phyloP scores from a whole-genome alignment of 1,140 invertebrate species.

The Melanaphis sacchari region DNA sequence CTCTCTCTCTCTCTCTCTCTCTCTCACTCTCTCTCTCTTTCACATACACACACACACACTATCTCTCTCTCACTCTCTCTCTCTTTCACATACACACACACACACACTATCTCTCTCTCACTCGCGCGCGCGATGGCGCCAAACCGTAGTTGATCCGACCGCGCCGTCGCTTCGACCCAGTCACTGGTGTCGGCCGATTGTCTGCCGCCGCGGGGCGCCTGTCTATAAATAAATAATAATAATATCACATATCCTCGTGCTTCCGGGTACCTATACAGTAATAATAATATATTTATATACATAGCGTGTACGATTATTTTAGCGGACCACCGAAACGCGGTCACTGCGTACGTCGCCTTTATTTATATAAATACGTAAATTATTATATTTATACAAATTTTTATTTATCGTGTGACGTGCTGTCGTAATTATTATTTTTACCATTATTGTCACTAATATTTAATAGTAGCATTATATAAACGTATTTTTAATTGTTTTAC shows the following conservation, averaged over 20 bases:
- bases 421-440: not conserved
- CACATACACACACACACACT: no score
- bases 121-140: not conserved
- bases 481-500: not conserved
- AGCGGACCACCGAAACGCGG: not conserved
- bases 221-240: not conserved
- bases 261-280: not conserved
- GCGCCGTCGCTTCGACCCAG: not conserved
- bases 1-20: not conserved
- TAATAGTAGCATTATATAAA: no score
- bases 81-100: no score
- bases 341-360: not conserved
- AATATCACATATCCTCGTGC: not conserved
- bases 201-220: not conserved
- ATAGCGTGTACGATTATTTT: not conserved
- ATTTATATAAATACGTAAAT: not conserved
- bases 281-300: not conserved
- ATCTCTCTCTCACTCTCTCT: not conserved
- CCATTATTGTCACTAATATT: not conserved
- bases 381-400: not conserved
- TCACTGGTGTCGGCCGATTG: constrained; percentile 14
- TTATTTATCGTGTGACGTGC: not conserved
- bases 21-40: no score
- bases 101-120: no score
- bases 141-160: not conserved